Evolutionary conservation across 2,888 invertebrate species (phyloP).

Genomic region (Phortica magna): DNA sequence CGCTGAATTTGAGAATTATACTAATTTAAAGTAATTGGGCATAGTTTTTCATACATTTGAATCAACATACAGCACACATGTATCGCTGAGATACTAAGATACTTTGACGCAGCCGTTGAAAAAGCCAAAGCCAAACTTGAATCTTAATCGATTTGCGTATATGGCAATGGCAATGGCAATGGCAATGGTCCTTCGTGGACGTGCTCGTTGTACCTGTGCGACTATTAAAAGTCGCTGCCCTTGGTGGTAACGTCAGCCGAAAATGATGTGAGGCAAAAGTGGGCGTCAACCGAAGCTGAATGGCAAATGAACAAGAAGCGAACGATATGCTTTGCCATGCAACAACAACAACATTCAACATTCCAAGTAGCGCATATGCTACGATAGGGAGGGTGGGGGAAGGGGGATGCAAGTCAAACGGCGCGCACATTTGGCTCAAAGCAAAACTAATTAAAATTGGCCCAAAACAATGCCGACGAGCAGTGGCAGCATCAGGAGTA

Average conservation of each 20-base stretch:
- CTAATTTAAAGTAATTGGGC: constrained; percentile 78
- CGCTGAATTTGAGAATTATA: constrained; percentile 68
- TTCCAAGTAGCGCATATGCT: constrained; percentile 71
- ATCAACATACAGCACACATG: too few relatives aligned
- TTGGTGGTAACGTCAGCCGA: constrained; percentile 58
- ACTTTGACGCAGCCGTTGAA: too few relatives aligned
- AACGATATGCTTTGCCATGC: constrained; percentile 47
- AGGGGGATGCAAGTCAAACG: background rate
- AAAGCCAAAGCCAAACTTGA: constrained; percentile 47
- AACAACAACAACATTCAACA: too few relatives aligned
- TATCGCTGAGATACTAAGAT: too few relatives aligned
- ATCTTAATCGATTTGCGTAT: constrained; percentile 78
- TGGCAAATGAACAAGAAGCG: constrained; percentile 74
- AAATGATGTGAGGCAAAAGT: constrained; percentile 71
- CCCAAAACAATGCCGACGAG: constrained; percentile 67
- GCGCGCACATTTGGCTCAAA: constrained; percentile 59
- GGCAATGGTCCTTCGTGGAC: constrained; percentile 50
- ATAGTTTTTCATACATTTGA: constrained; percentile 75
- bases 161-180: constrained; percentile 60
- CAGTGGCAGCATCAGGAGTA: constrained; percentile 34
- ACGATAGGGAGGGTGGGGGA: constrained; percentile 42
- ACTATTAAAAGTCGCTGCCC: constrained; percentile 60
- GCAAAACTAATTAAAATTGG: constrained; percentile 77
- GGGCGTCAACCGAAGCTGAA: constrained; percentile 74
- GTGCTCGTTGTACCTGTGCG: background rate